Evolutionary conservation across 2,797 vertebrate species (phyloP).

Genomic region (Neosilurus mollespiculum): DNA sequence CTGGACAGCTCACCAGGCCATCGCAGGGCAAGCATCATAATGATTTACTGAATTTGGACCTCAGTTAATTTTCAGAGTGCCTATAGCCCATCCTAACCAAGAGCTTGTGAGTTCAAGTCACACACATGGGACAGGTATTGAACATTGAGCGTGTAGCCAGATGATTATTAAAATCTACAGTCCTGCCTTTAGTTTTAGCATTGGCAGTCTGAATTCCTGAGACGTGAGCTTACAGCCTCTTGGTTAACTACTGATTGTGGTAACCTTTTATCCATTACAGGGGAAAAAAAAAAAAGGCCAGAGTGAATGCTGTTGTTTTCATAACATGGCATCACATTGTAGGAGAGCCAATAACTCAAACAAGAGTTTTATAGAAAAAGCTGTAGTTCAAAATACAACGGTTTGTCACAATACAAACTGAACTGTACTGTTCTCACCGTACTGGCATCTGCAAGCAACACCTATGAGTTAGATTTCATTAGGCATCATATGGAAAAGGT

Average conservation of each 20-base stretch:
- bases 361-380: background rate
- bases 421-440: background rate
- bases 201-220: background rate
- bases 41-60: background rate
- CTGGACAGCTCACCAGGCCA: too few species aligned
- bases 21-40: too few species aligned
- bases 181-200: background rate
- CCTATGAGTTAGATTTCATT: background rate
- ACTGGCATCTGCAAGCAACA: background rate
- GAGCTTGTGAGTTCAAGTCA: background rate
- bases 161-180: background rate
- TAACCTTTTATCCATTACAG: background rate
- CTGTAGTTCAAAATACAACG: too few species aligned
- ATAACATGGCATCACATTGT: background rate
- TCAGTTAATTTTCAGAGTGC: background rate
- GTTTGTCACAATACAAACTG: background rate
- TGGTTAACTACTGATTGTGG: background rate
- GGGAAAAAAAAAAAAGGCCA: background rate
- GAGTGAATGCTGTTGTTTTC: background rate
- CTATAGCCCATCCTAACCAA: background rate
- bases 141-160: background rate
- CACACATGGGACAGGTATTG: too few species aligned
- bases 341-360: background rate
- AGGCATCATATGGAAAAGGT: background rate
- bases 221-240: too few species aligned